phyloP scores from a whole-genome alignment of 2,797 vertebrate species.

The Simalia tracyae region DNA sequence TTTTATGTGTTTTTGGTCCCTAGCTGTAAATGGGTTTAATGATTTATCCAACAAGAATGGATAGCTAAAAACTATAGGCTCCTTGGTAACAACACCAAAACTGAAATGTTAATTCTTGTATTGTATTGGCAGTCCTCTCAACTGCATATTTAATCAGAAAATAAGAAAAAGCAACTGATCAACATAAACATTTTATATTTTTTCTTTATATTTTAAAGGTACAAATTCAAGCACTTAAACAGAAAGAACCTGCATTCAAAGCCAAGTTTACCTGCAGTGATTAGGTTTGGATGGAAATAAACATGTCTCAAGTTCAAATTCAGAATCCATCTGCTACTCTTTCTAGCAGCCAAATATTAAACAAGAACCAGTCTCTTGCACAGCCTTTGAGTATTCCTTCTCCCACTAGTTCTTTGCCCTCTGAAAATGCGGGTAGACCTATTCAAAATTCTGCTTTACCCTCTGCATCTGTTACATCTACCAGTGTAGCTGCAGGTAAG shows the following conservation, averaged over 20 bases:
- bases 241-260: conserved; percentile 73
- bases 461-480: conserved; percentile 88
- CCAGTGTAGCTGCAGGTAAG: conserved; percentile 88
- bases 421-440: conserved; percentile 94
- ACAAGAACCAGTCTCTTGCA: conserved; percentile 79
- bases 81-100: background rate
- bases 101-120: background rate
- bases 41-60: conserved; percentile 22
- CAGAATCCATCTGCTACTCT: conserved; percentile 80
- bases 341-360: conserved; percentile 81
- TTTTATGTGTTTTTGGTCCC: background rate
- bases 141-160: background rate
- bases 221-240: conserved; percentile 77
- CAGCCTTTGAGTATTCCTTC: conserved; percentile 92
- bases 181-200: conserved; percentile 51
- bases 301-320: conserved; percentile 96
- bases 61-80: conserved; percentile 29
- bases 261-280: conserved; percentile 71
- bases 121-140: background rate
- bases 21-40: conserved; percentile 35
- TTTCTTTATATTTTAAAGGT: conserved; percentile 70
- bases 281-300: conserved; percentile 76
- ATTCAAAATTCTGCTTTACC: conserved; percentile 91
- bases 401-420: conserved; percentile 85
- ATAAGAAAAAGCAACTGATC: conserved; percentile 36